Percentiles rank a stretch among this genome's conserved stretches.
phyloP scores from a whole-genome alignment of 2,797 vertebrate genomes.

The Eospalax fontanierii region DNA sequence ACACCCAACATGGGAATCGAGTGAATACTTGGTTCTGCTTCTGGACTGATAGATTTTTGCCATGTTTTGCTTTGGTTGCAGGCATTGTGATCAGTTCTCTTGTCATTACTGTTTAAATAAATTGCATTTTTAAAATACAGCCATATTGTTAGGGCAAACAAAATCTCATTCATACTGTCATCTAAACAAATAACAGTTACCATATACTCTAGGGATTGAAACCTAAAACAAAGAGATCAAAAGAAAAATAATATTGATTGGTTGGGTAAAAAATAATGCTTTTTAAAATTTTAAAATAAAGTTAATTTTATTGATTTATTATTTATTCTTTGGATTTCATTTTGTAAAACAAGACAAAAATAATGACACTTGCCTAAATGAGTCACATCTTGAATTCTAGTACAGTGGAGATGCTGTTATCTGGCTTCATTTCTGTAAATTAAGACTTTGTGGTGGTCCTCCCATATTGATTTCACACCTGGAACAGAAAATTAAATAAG shows the following conservation, averaged over 20 bases:
- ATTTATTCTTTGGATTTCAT: neutral
- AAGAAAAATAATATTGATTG: neutral
- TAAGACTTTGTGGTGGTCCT: neutral
- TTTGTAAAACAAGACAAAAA: neutral
- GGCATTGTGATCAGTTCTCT: neutral
- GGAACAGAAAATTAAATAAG: neutral
- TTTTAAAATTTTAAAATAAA: slow-evolving; percentile 10
- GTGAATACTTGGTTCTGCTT: neutral
- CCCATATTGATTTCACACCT: neutral
- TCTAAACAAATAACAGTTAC: neutral
- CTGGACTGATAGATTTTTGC: neutral
- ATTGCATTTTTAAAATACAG: neutral
- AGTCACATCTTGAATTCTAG: neutral
- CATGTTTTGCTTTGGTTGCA: neutral
- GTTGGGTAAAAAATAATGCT: neutral
- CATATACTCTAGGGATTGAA: neutral
- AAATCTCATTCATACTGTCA: neutral
- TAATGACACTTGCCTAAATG: neutral
- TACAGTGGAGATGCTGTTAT: neutral
- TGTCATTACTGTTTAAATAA: neutral
- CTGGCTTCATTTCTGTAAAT: neutral
- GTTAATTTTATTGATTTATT: neutral
- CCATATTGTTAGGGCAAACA: neutral
- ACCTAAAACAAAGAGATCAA: neutral
- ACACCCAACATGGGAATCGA: neutral